Conservation (phyloP, 1,140 invertebrate species). For the Drosophila malerkotliana region DNA sequence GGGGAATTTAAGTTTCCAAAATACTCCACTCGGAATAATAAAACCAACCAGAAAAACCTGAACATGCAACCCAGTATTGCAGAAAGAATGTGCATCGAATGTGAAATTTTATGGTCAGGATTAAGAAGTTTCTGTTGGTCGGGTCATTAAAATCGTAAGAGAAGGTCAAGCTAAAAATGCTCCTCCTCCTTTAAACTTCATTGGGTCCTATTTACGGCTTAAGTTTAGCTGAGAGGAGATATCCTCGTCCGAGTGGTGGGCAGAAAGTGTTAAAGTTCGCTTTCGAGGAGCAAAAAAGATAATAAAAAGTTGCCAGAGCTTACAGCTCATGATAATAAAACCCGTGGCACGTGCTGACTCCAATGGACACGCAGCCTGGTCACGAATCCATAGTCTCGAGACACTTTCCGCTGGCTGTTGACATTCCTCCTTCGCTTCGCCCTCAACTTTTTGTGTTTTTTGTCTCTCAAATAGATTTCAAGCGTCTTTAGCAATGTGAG, state of each 20-base stretch:
- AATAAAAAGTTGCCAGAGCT: slow-evolving; percentile 75
- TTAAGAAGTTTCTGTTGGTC: slow-evolving; percentile 60
- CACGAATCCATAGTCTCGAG: slow-evolving; percentile 56
- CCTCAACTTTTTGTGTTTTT: slow-evolving; percentile 35
- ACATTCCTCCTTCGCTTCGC: slow-evolving; percentile 52
- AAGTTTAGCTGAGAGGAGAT: slow-evolving; percentile 34
- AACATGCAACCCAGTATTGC: too few relatives aligned
- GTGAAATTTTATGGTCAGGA: slow-evolving; percentile 69
- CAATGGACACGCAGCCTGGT: slow-evolving; percentile 76
- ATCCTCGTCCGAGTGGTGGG: slow-evolving; percentile 11
- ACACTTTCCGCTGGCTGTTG: slow-evolving; percentile 62
- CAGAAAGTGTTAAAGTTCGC: slow-evolving; percentile 73
- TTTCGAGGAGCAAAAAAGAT: slow-evolving; percentile 52
- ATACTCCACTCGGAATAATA: too few relatives aligned
- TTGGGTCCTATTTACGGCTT: slow-evolving; percentile 76
- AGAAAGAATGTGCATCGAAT: slow-evolving; percentile 45
- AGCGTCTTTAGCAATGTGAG: slow-evolving; percentile 60
- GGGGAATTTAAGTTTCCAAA: too few relatives aligned
- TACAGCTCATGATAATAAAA: slow-evolving; percentile 78
- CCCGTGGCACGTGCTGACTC: slow-evolving; percentile 71
- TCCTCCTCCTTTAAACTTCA: slow-evolving; percentile 69
- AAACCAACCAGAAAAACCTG: too few relatives aligned
- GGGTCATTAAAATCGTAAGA: slow-evolving; percentile 47
- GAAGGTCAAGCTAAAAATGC: slow-evolving; percentile 11
- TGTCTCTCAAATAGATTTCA: slow-evolving; percentile 73